Percentiles rank a stretch among this genome's conserved stretches.
Evolutionary conservation across 2,113 vertebrate genomes (phyloP).

Genomic region (Calyptomena viridis): DNA sequence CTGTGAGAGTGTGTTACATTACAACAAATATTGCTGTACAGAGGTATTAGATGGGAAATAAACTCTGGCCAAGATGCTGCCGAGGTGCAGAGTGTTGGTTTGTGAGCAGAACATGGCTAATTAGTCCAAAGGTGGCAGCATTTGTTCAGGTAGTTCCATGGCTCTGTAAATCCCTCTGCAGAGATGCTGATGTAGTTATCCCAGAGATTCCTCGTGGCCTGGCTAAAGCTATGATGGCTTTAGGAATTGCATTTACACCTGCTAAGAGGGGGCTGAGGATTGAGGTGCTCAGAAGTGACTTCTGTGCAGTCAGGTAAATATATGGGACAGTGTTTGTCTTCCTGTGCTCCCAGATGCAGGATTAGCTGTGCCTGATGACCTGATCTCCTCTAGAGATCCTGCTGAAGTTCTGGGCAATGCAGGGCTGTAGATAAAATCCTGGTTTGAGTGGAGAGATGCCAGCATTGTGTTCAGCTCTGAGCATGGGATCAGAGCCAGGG

Average conservation of each 20-base stretch:
- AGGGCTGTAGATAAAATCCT: constrained; percentile 11
- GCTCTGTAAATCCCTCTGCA: not conserved
- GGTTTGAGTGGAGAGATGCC: not conserved
- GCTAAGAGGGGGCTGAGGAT: not conserved
- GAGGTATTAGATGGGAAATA: not conserved
- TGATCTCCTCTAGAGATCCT: constrained; percentile 35
- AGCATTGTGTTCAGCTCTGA: constrained; percentile 9
- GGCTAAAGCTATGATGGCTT: not conserved
- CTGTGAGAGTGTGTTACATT: accelerated
- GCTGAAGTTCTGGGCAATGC: not conserved
- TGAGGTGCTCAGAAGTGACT: not conserved
- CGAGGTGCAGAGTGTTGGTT: not conserved
- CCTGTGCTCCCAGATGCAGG: not conserved
- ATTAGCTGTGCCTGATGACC: constrained; percentile 8
- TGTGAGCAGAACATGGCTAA: not conserved
- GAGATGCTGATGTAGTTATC: not conserved
- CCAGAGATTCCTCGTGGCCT: accelerated
- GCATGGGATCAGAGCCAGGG: not conserved
- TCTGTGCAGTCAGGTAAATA: not conserved
- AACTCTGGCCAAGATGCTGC: not conserved
- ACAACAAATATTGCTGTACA: accelerated
- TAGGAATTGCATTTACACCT: not conserved
- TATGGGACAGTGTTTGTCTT: not conserved
- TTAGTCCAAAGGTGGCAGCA: not conserved
- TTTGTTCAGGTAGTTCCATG: not conserved